phyloP scores from a whole-genome alignment of 2,113 vertebrate species.

The Barbus barbus region DNA sequence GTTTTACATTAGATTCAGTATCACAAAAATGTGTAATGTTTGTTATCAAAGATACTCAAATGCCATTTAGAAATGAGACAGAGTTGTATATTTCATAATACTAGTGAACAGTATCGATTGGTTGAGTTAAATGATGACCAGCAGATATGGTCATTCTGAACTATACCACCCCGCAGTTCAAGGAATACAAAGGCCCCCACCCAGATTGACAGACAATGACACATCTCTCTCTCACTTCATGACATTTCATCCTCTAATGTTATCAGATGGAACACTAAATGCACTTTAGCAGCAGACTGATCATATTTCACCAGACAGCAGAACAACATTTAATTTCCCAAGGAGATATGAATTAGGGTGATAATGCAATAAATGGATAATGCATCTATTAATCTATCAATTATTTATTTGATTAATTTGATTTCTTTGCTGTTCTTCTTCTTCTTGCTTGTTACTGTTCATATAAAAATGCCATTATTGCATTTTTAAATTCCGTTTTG shows the following conservation, averaged over 20 bases:
- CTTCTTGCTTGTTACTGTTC: background rate
- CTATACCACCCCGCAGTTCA: background rate
- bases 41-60: background rate
- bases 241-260: background rate
- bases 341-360: background rate
- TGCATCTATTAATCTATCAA: background rate
- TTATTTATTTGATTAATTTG: background rate
- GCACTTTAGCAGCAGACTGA: background rate
- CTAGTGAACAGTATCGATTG: background rate
- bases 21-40: background rate
- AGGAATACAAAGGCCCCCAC: background rate
- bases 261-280: background rate
- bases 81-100: background rate
- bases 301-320: background rate
- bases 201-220: slow-evolving; percentile 8
- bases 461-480: background rate
- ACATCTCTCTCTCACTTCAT: background rate
- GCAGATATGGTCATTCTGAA: background rate
- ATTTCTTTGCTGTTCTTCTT: background rate
- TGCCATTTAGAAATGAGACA: background rate
- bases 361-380: background rate
- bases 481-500: background rate
- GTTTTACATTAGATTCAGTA: background rate
- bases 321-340: background rate
- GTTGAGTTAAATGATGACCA: background rate